These are phyloP conservation scores for Melieria crassipennis DNA, from an alignment of 2,888 invertebrate species.

Conservation along the genomic window DNA sequence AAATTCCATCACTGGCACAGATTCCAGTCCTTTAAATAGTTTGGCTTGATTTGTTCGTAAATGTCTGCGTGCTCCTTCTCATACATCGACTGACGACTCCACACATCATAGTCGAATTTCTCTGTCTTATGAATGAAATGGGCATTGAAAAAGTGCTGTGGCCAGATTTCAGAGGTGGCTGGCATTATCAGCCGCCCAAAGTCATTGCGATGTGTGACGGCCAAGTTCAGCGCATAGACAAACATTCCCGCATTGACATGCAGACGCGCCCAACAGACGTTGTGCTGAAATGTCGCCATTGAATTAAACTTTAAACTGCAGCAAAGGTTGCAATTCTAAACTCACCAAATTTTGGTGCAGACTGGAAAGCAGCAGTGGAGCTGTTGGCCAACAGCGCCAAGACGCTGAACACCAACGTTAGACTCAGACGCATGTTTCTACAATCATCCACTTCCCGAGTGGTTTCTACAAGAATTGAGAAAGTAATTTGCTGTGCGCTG, in stretches of 20 bases:
- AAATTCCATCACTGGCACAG: slow-evolving; percentile 39
- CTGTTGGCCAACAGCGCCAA: too few species aligned
- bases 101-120: slow-evolving; percentile 65
- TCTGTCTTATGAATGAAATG: slow-evolving; percentile 74
- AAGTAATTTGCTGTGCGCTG: too few species aligned
- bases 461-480: too few species aligned
- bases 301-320: background rate
- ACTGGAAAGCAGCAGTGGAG: too few species aligned
- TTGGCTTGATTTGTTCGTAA: slow-evolving; percentile 42
- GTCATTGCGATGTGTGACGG: slow-evolving; percentile 71
- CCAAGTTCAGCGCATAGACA: slow-evolving; percentile 71
- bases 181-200: slow-evolving; percentile 73
- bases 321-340: too few species aligned
- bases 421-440: too few species aligned
- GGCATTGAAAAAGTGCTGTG: slow-evolving; percentile 74
- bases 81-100: background rate
- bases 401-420: too few species aligned
- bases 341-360: too few species aligned
- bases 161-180: slow-evolving; percentile 76
- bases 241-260: slow-evolving; percentile 75
- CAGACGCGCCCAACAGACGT: slow-evolving; percentile 73
- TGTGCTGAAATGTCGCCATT: slow-evolving; percentile 70
- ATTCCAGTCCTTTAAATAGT: slow-evolving; percentile 47
- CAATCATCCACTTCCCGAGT: too few species aligned
- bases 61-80: slow-evolving; percentile 37